Evolutionary conservation across 2,888 invertebrate genomes (phyloP).

Genomic region (Cybosia mesomella): DNA sequence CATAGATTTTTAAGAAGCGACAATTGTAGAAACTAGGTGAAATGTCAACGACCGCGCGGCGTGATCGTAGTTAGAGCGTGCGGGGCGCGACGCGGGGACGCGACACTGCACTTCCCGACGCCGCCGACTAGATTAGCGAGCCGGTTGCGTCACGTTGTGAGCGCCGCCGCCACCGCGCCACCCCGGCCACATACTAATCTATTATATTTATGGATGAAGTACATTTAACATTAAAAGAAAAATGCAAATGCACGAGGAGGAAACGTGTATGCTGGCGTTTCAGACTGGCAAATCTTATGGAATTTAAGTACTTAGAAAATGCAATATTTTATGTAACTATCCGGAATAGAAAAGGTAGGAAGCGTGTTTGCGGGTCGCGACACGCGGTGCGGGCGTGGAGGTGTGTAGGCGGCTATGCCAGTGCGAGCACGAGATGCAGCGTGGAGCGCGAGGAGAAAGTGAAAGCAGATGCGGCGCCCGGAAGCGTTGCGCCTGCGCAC

Average conservation of each 20-base stretch:
- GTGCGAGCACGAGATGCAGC: conserved; percentile 73
- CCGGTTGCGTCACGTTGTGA: conserved; percentile 84
- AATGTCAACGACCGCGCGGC: conserved; percentile 84
- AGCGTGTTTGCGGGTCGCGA: conserved; percentile 65
- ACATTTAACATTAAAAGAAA: conserved; percentile 32
- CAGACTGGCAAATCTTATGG: conserved; percentile 28
- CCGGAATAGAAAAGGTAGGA: conserved; percentile 76
- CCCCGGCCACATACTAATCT: conserved; percentile 68
- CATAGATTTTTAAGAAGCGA: conserved; percentile 77
- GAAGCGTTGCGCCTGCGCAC: conserved; percentile 74
- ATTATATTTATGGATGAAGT: conserved; percentile 59
- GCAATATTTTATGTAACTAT: conserved; percentile 62
- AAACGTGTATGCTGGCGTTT: conserved; percentile 28
- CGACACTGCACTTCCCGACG: conserved; percentile 87
- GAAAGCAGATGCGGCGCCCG: conserved; percentile 85
- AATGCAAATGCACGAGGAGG: conserved; percentile 23
- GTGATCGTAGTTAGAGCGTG: conserved; percentile 78
- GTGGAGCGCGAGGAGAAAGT: conserved; percentile 80
- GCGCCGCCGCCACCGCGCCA: conserved; percentile 61
- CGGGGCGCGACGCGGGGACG: conserved; percentile 83
- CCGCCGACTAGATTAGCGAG: conserved; percentile 86
- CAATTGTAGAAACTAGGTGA: conserved; percentile 85
- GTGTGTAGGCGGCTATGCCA: conserved; percentile 59
- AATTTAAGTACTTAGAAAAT: conserved; percentile 27
- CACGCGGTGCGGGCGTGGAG: conserved; percentile 45